Percentiles rank a stretch among this genome's conserved stretches.
Conservation (phyloP, 2,888 invertebrate species). For the Plusia festucae region DNA sequence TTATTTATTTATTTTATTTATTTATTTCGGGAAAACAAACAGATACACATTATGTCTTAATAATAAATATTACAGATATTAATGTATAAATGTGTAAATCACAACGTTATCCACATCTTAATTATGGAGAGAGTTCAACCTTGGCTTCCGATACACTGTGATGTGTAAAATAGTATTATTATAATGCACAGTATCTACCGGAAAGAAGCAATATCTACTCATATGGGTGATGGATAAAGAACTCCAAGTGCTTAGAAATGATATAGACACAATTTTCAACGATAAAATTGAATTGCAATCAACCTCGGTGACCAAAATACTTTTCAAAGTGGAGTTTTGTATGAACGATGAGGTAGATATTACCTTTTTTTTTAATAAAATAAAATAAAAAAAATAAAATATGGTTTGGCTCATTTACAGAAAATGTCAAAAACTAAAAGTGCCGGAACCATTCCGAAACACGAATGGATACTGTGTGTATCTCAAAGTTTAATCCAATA, state of each 20-base stretch:
- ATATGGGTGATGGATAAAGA: conserved; percentile 91
- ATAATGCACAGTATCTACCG: conserved; percentile 80
- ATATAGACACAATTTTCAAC: conserved; percentile 64
- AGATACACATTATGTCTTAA: no score
- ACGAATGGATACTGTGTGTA: conserved; percentile 90
- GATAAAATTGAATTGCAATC: conserved; percentile 79
- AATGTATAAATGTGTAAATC: no score
- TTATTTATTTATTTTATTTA: no score
- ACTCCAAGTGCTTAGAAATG: conserved; percentile 84
- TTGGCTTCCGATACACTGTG: conserved; percentile 84
- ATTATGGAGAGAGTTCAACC: conserved; percentile 83
- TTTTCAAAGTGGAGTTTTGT: conserved; percentile 86
- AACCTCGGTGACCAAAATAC: conserved; percentile 87
- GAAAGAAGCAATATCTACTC: conserved; percentile 86
- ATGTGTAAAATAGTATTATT: conserved; percentile 89
- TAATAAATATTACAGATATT: no score
- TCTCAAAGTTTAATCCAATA: conserved; percentile 81
- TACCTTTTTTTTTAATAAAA: no score
- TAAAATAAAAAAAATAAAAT: no score
- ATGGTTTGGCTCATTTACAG: conserved; percentile 87
- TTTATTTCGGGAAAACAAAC: no score
- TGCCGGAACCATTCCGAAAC: conserved; percentile 87
- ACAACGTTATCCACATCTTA: no score
- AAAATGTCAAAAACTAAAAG: conserved; percentile 87
- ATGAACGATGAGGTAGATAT: conserved; percentile 83